Evolutionary conservation across 2,113 vertebrate species (phyloP).

Genomic region (Cochlearius cochlearius): DNA sequence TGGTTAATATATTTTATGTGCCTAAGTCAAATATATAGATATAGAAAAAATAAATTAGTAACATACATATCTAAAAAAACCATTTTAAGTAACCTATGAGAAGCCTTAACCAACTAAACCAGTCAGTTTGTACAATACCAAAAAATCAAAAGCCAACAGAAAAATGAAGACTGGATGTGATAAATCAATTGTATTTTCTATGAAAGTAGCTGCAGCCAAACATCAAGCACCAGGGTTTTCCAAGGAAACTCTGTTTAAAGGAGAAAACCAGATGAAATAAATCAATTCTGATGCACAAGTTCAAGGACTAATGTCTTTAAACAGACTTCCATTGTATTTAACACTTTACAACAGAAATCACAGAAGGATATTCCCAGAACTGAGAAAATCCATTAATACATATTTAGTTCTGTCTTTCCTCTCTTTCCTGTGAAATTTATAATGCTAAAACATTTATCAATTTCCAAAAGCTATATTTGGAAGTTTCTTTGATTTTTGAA

Average conservation of each 20-base stretch:
- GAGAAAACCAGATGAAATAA: background rate
- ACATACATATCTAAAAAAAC: background rate
- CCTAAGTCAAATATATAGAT: background rate
- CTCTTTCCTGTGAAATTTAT: background rate
- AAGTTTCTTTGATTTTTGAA: background rate
- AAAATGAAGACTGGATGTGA: background rate
- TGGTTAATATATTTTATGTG: background rate
- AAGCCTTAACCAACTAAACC: background rate
- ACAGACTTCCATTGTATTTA: background rate
- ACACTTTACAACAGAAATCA: background rate
- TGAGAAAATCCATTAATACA: background rate
- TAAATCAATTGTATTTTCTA: background rate
- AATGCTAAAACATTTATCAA: background rate
- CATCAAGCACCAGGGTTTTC: background rate
- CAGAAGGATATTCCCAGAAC: background rate
- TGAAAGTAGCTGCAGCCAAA: background rate
- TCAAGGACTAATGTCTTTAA: background rate
- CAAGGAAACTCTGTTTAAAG: background rate
- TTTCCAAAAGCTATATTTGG: background rate
- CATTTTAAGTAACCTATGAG: background rate
- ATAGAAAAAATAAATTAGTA: background rate
- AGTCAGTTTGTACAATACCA: background rate
- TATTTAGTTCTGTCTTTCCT: background rate
- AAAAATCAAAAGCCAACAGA: background rate
- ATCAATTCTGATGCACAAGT: background rate